phyloP scores from a whole-genome alignment of 2,888 invertebrate species.

The Cryptops parisi region DNA sequence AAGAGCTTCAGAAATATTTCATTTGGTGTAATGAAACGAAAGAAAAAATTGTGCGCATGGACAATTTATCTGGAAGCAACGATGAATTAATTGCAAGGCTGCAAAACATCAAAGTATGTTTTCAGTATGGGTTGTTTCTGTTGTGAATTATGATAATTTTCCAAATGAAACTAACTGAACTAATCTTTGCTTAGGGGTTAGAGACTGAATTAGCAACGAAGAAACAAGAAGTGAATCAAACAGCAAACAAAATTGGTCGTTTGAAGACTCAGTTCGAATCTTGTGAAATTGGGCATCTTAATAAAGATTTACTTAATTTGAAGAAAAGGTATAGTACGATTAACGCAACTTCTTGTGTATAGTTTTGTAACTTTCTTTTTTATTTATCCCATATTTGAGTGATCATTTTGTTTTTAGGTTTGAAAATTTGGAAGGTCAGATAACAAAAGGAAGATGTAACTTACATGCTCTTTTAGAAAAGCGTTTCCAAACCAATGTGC shows the following conservation, averaged over 20 bases:
- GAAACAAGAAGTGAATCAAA: constrained; percentile 49
- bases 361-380: no score
- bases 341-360: no score
- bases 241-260: constrained; percentile 52
- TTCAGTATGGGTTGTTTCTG: no score
- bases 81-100: no score
- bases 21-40: constrained; percentile 56
- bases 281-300: constrained; percentile 5
- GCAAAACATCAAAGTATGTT: constrained; percentile 52
- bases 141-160: no score
- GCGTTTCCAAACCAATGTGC: constrained; percentile 68
- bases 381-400: no score
- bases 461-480: constrained; percentile 70
- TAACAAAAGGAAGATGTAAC: constrained; percentile 52
- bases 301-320: background rate
- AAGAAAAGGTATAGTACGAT: constrained; percentile 6
- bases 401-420: constrained; percentile 38
- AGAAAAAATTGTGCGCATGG: constrained; percentile 73
- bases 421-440: constrained; percentile 59
- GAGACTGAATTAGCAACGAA: constrained; percentile 54
- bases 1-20: constrained; percentile 34
- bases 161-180: no score
- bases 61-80: constrained; percentile 77
- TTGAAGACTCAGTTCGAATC: constrained; percentile 43
- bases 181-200: constrained; percentile 32